Conservation (phyloP, 2,113 vertebrate species). For the Notiomystis cincta region DNA sequence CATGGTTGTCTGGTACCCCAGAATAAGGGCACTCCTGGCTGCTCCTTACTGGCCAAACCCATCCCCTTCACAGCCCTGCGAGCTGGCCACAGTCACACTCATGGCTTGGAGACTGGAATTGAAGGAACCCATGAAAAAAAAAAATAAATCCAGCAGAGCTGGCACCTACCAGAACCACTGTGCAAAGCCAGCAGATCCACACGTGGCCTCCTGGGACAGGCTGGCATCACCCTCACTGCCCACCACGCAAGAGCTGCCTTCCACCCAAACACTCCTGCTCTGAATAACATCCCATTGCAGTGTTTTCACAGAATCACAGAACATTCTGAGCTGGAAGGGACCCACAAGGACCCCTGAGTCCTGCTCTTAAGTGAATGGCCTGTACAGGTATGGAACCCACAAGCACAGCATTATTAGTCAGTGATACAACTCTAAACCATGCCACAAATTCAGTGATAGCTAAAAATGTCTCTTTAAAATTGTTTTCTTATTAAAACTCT, state of each 20-base stretch:
- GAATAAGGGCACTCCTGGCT: not conserved
- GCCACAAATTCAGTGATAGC: not conserved
- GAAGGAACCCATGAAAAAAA: not conserved
- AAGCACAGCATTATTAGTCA: not conserved
- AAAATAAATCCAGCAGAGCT: not conserved
- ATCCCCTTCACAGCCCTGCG: not conserved
- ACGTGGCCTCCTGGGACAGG: accelerated
- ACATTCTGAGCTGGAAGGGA: not conserved
- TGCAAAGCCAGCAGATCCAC: not conserved
- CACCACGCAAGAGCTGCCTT: accelerated
- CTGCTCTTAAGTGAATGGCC: not conserved
- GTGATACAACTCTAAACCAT: not conserved
- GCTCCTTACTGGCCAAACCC: not conserved
- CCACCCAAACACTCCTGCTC: not conserved
- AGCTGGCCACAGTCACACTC: not conserved
- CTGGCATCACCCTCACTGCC: accelerated
- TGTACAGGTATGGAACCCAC: accelerated
- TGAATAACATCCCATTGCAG: not conserved
- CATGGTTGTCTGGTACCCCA: not conserved
- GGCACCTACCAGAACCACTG: accelerated
- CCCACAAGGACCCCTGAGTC: not conserved
- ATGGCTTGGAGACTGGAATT: not conserved
- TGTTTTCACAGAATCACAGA: not conserved
- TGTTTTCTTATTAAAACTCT: not conserved
- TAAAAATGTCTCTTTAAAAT: not conserved